phyloP scores from a whole-genome alignment of 2,113 vertebrate genomes.

The Marmota flaviventris region DNA sequence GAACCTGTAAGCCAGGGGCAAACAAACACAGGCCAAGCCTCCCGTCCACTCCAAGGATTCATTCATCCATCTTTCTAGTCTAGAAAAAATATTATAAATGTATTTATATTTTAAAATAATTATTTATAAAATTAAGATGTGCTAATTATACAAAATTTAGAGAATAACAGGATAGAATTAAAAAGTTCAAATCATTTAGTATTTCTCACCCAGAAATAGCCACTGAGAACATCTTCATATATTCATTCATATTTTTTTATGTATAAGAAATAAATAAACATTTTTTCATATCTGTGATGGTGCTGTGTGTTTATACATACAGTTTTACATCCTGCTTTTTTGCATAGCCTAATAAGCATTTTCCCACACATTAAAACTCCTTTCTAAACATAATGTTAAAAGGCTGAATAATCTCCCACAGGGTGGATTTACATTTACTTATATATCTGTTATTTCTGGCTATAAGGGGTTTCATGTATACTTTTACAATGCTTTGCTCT shows the following conservation, averaged over 20 bases:
- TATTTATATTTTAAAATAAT: background rate
- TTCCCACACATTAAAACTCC: conserved; percentile 50
- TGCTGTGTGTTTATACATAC: background rate
- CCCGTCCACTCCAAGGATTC: background rate
- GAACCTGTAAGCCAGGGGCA: background rate
- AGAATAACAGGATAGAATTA: background rate
- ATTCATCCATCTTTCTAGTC: background rate
- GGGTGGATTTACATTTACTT: background rate
- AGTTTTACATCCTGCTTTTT: conserved; percentile 44
- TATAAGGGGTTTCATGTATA: conserved; percentile 22
- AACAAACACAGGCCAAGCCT: background rate
- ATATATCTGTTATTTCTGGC: background rate
- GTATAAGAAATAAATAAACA: background rate
- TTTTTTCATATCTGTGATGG: conserved; percentile 29
- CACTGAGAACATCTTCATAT: conserved; percentile 1
- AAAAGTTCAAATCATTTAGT: background rate
- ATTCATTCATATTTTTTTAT: conserved; percentile 22
- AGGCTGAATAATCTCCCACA: conserved; percentile 21
- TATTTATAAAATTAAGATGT: background rate
- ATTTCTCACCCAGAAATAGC: background rate
- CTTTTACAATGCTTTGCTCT: background rate
- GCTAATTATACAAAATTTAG: background rate
- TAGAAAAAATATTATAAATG: background rate
- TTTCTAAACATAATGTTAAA: conserved; percentile 38
- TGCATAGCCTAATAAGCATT: conserved; percentile 10